Percentiles rank a stretch among this genome's conserved stretches.
Conservation (phyloP, 2,797 vertebrate genomes). For the Cyprinella venusta region DNA sequence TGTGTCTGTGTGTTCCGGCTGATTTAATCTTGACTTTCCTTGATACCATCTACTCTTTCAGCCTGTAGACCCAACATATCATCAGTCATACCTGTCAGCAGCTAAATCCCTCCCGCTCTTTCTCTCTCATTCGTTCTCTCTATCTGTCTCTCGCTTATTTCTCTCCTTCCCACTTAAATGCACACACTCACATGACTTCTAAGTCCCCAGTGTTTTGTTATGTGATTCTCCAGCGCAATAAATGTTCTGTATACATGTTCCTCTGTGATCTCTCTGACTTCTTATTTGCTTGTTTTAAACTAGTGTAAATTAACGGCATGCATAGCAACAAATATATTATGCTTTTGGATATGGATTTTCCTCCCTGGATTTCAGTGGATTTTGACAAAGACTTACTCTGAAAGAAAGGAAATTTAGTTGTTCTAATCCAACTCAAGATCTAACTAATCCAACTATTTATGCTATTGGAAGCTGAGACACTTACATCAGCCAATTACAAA, state of each 20-base stretch:
- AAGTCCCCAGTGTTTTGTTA: conserved; percentile 39
- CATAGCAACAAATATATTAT: background rate
- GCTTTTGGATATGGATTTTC: background rate
- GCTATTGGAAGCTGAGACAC: background rate
- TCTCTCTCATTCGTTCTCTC: conserved; percentile 31
- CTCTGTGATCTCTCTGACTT: conserved; percentile 8
- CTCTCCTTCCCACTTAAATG: conserved; percentile 34
- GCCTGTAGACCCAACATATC: conserved; percentile 57
- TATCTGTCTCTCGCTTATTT: conserved; percentile 30
- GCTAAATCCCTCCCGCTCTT: conserved; percentile 39
- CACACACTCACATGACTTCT: conserved; percentile 26
- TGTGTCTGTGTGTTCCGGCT: conserved; percentile 17
- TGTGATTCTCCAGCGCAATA: conserved; percentile 33
- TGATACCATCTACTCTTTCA: conserved; percentile 54
- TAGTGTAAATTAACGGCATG: background rate
- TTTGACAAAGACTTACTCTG: background rate
- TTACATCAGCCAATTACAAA: background rate
- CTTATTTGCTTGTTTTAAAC: conserved; percentile 7
- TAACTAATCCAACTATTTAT: background rate
- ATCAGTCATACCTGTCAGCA: conserved; percentile 60
- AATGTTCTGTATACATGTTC: conserved; percentile 15
- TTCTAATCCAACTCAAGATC: background rate
- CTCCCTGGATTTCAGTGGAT: background rate
- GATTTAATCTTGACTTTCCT: conserved; percentile 52
- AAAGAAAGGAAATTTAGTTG: background rate